Conservation (phyloP, 2,888 invertebrate species). For the Troilus luridus region DNA sequence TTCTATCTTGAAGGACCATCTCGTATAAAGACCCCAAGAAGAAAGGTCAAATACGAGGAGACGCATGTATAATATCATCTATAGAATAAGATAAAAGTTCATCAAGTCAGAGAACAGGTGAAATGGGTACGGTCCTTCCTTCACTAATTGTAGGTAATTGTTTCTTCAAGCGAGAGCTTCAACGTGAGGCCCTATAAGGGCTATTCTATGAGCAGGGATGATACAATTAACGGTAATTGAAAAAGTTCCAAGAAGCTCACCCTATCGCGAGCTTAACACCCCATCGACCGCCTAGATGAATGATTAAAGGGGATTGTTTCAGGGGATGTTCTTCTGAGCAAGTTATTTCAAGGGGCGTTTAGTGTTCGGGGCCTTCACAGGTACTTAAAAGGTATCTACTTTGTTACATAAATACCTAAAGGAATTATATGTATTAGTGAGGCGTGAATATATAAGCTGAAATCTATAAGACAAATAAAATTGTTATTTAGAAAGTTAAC, state of each 20-base stretch:
- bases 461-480: too few species aligned
- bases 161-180: background rate
- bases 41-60: background rate
- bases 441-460: too few species aligned
- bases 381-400: background rate
- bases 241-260: constrained; percentile 38
- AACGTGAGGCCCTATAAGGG: background rate
- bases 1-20: background rate
- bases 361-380: background rate
- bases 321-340: background rate
- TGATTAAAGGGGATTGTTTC: constrained; percentile 30
- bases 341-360: background rate
- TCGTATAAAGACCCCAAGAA: background rate
- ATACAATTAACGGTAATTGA: constrained; percentile 32
- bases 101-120: background rate
- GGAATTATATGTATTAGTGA: too few species aligned
- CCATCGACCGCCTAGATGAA: constrained; percentile 16
- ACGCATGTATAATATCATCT: background rate
- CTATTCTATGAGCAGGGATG: background rate
- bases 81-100: background rate
- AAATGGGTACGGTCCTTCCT: background rate
- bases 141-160: background rate
- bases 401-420: background rate
- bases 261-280: constrained; percentile 2
- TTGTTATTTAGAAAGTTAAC: too few species aligned